Evolutionary conservation across 2,113 vertebrate genomes (phyloP).

Genomic region (Ondatra zibethicus): DNA sequence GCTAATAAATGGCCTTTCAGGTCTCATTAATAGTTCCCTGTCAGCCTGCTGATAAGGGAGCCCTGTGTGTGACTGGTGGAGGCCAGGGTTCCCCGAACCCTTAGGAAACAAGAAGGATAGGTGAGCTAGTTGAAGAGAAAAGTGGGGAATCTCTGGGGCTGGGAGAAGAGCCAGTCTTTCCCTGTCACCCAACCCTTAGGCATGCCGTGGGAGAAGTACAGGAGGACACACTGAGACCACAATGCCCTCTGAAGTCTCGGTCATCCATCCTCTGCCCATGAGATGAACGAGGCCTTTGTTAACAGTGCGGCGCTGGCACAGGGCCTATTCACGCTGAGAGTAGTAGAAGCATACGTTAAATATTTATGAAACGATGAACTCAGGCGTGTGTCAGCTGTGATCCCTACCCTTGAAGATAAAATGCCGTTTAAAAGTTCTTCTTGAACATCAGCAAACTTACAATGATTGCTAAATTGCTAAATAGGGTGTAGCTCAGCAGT

Average conservation of each 20-base stretch:
- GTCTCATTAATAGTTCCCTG: not conserved
- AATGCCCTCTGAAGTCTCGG: not conserved
- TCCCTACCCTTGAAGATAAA: conserved; percentile 5
- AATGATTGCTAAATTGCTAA: not conserved
- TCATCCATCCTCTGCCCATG: not conserved
- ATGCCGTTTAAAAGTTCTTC: conserved; percentile 10
- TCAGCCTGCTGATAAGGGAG: not conserved
- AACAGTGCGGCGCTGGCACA: not conserved
- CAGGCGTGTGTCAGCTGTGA: not conserved
- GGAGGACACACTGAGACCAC: not conserved
- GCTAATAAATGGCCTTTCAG: not conserved
- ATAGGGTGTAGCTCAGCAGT: not conserved
- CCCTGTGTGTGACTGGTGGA: not conserved
- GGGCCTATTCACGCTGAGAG: not conserved
- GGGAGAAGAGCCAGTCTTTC: not conserved
- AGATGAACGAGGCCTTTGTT: conserved; percentile 4
- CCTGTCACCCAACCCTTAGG: not conserved
- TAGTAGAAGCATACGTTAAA: not conserved
- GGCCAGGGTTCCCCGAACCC: not conserved
- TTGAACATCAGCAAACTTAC: not conserved
- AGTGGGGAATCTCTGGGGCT: not conserved
- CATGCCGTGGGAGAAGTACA: not conserved
- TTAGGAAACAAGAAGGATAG: not conserved
- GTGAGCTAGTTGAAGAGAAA: not conserved
- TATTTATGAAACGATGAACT: not conserved